A percentile compares a stretch with the other conserved stretches of the same genome.
Conservation (phyloP, 2,113 vertebrate genomes). For the Dinomys branickii region DNA sequence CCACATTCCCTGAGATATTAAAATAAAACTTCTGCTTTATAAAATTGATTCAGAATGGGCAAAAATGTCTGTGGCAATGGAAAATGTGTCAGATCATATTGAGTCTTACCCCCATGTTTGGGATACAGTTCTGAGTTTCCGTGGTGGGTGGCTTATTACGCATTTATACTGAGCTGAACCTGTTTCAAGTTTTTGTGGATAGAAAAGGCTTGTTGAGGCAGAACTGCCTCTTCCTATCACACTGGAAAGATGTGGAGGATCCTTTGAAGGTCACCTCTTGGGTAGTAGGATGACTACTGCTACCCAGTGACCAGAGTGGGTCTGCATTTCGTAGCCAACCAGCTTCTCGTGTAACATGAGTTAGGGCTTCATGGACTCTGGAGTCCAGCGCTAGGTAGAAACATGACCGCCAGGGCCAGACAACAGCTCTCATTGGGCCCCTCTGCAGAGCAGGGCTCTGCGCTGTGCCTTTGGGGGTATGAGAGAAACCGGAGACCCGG, state of each 20-base stretch:
- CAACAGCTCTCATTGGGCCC: slow-evolving; percentile 67
- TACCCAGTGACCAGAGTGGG: not conserved
- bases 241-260: not conserved
- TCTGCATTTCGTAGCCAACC: slow-evolving; percentile 50
- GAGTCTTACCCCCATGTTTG: not conserved
- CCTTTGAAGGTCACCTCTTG: not conserved
- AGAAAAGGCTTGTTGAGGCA: not conserved
- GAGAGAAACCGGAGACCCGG: slow-evolving; percentile 72
- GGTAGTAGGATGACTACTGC: not conserved
- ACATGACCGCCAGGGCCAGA: slow-evolving; percentile 78
- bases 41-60: slow-evolving; percentile 25
- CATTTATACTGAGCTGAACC: slow-evolving; percentile 31
- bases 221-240: not conserved
- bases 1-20: not conserved
- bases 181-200: slow-evolving; percentile 6
- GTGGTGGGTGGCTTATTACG: slow-evolving; percentile 47
- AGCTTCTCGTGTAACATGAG: slow-evolving; percentile 78
- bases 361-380: slow-evolving; percentile 57
- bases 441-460: not conserved
- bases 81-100: not conserved
- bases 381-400: slow-evolving; percentile 77
- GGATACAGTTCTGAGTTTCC: slow-evolving; percentile 48
- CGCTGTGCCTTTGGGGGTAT: slow-evolving; percentile 14
- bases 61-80: not conserved
- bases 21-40: slow-evolving; percentile 48